Evolutionary conservation across 2,797 vertebrate genomes (phyloP), one percentile per base, ranked within the genome.

Genomic region (Sarcoramphus papa): DNA sequence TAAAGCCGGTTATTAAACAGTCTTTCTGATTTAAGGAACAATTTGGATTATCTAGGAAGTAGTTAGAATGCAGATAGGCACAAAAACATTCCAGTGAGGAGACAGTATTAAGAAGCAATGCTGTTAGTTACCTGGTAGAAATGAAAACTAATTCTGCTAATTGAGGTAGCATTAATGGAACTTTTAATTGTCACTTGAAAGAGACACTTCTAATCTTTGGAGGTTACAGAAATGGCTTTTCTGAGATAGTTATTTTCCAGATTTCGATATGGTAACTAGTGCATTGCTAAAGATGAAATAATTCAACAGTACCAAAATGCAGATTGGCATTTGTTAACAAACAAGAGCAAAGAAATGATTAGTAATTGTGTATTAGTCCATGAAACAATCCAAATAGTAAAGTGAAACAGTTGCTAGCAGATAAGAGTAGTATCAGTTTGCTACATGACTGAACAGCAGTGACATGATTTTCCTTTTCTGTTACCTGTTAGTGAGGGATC

Each of bases 401-500:
- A 96, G 75, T 28, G 62, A 67, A 70, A 62, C 63, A 85, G 43
- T 50, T 93, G 62, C 69, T 89, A 84, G 67, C 7, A 48, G 30
- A 1, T 74, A 80, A 74, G 48, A 86, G 64, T 33, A 20, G 3
- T 41, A 54, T 56, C 19, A 79, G 31, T 88, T 90, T 65, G 67
- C 98, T 97, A 98, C 97, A 98, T 97, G 47, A 99, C 73, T 5
- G 35, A 94, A 91, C 98, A 99, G 97, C 99, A 99, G 22, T 33
- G 93, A 77, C 96, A 83, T 27, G 97, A 97, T 97, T 97, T 98
- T 96, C 62, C 91, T 75, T 90, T 95, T 88, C 94, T 97, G 90
- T 98, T 98, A 98, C 98, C 98, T 98, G 98, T 98, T 93, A 98
- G 94, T 3, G 98, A 98, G 30, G 97, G 97, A 54, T 98, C 98